Percentiles rank a stretch among this genome's conserved stretches.
Conservation (phyloP, 2,888 invertebrate genomes). For the Diarsia rubi region DNA sequence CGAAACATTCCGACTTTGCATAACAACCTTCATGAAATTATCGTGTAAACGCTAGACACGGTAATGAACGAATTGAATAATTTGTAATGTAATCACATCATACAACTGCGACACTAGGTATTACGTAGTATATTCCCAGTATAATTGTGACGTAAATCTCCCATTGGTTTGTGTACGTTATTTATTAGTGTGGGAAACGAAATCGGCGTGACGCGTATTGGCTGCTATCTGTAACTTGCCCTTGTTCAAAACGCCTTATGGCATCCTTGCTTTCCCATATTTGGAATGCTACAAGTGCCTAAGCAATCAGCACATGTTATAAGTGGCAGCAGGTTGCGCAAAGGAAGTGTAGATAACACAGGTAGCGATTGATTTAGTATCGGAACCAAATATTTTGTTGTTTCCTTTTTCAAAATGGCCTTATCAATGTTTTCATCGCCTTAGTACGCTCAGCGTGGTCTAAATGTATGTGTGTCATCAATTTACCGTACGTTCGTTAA, state of each 20-base stretch:
- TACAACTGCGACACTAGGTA: slow-evolving; percentile 43
- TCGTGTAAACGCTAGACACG: slow-evolving; percentile 54
- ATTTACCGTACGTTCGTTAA: slow-evolving; percentile 31
- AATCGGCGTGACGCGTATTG: slow-evolving; percentile 50
- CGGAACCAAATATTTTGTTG: slow-evolving; percentile 37
- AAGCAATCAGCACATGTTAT: slow-evolving; percentile 53
- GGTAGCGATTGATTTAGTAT: slow-evolving; percentile 49
- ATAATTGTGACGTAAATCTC: slow-evolving; percentile 46
- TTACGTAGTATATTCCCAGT: slow-evolving; percentile 46
- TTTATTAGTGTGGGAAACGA: slow-evolving; percentile 40
- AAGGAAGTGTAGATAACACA: slow-evolving; percentile 47
- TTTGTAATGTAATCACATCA: slow-evolving; percentile 63
- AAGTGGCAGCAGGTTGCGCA: slow-evolving; percentile 40
- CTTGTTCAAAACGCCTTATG: slow-evolving; percentile 48
- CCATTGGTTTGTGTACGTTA: slow-evolving; percentile 27
- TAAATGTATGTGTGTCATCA: slow-evolving; percentile 40
- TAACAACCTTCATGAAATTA: slow-evolving; percentile 71
- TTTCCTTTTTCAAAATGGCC: slow-evolving; percentile 36
- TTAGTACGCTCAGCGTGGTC: slow-evolving; percentile 12
- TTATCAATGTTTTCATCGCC: slow-evolving; percentile 14
- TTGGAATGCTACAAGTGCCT: slow-evolving; percentile 50
- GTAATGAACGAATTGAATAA: slow-evolving; percentile 65
- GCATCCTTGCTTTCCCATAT: slow-evolving; percentile 57
- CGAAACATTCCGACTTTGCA: slow-evolving; percentile 67
- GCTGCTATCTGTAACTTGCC: slow-evolving; percentile 42